phyloP scores from a whole-genome alignment of 2,797 vertebrate species.

The Eulemur mongoz region DNA sequence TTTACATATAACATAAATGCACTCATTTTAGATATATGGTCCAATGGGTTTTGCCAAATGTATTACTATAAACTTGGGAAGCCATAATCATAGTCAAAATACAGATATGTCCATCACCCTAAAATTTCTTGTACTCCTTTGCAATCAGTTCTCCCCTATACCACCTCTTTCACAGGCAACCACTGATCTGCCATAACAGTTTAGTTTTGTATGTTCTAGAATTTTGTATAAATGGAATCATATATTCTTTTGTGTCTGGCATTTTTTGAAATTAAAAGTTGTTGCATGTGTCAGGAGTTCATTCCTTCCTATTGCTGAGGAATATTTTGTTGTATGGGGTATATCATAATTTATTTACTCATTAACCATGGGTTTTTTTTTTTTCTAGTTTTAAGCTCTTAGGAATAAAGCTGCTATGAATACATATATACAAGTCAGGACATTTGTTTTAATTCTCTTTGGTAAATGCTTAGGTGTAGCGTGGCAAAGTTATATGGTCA shows the following conservation, averaged over 20 bases:
- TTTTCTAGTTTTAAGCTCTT: not conserved
- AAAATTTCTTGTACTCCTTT: not conserved
- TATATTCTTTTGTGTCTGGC: not conserved
- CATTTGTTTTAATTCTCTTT: not conserved
- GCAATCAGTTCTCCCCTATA: not conserved
- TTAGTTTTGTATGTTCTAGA: not conserved
- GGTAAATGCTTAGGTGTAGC: not conserved
- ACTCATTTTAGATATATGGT: not conserved
- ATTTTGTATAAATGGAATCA: not conserved
- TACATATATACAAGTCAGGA: not conserved
- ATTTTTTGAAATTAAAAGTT: slow-evolving; percentile 21
- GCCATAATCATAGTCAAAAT: not conserved
- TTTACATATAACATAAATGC: not conserved
- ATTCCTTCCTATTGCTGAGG: not conserved
- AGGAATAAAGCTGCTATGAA: not conserved
- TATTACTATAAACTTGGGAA: not conserved
- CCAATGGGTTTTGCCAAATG: not conserved
- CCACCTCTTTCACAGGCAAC: not conserved
- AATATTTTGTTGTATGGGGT: not conserved
- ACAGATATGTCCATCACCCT: not conserved
- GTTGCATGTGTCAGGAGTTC: not conserved
- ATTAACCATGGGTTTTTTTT: not conserved
- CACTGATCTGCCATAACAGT: not conserved
- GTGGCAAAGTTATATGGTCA: not conserved
- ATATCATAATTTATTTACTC: not conserved